Base-by-base conservation (phyloP, 2,113 vertebrate genomes). In the Serilophus lunatus region DNA sequence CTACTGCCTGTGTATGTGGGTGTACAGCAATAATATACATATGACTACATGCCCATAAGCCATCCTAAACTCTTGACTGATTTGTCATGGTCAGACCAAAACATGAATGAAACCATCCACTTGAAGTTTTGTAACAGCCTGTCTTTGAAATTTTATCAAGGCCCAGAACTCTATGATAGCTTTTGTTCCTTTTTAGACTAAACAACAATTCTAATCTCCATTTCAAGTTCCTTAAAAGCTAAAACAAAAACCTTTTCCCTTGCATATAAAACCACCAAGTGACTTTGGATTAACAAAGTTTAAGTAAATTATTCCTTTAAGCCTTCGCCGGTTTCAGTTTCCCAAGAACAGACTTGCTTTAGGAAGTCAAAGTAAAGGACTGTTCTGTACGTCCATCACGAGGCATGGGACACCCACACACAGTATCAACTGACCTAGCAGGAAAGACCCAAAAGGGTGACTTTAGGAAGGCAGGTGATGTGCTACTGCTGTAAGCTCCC, bases 11-110 rank as follows among this genome's bases (percentile, higher is more conserved):
- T 31, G 35, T 9, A 18, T 56, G 84, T 90, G 93, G 93, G 95
- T 59, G 90, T 86, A 74, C 56, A 90, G 87, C 87, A 92, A 23
- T 40, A 90, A 93, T 7, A 97, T 10, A 96, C 86, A 86, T 64
- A 91, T 78, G 92, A 94, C 91, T 94, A 84, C 64, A 61, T 84
- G 84, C 33, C 91, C 77, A 88, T 64, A 83, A 94, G 61, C 45
- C n/a, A 0, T 49, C 66, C n/a, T n/a, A n/a, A n/a, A n/a, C n/a
- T n/a, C n/a, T n/a, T n/a, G n/a, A n/a, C n/a, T n/a, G 60, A 78
- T 93, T 95, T 92, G 86, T 78, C 83, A 71, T 13, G 36, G 72
- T 42, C 86, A 90, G 69, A 92, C 29, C 63, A 24, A 82, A 93
- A 74, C 65, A 90, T 17, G n/a, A 93, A 87, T 20, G 0, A 87